These are phyloP conservation scores for Micropoecilia bifurca DNA, from an alignment of 2,797 vertebrate genomes.

Conservation along the genomic window DNA sequence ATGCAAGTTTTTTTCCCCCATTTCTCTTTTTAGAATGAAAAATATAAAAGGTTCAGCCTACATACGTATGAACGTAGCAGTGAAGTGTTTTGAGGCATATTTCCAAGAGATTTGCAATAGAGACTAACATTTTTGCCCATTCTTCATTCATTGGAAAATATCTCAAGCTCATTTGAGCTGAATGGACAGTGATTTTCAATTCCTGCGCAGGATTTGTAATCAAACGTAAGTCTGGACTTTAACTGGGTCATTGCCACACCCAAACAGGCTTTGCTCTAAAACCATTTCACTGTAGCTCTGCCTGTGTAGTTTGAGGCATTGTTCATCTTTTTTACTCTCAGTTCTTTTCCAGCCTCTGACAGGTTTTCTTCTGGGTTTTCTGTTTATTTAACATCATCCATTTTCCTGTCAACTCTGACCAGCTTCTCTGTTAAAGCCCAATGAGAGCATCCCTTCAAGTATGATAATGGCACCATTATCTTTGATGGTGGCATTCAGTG, in stretches of 20 bases:
- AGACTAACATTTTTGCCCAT: background rate
- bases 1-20: background rate
- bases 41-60: background rate
- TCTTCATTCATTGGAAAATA: background rate
- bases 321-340: background rate
- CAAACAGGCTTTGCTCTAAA: background rate
- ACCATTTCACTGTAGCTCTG: background rate
- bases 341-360: background rate
- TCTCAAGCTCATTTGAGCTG: background rate
- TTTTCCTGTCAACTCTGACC: background rate
- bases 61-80: background rate
- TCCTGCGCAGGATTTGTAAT: background rate
- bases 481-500: background rate
- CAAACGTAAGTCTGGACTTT: background rate
- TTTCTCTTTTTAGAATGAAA: background rate
- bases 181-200: background rate
- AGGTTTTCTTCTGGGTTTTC: background rate
- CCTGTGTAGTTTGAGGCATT: background rate
- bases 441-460: no score
- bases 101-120: background rate
- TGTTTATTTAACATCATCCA: background rate
- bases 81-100: background rate
- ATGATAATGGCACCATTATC: no score
- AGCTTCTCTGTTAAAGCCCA: no score
- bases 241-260: background rate